Base-by-base conservation (phyloP, 1,140 invertebrate genomes). In the Zaprionus capensis region DNA sequence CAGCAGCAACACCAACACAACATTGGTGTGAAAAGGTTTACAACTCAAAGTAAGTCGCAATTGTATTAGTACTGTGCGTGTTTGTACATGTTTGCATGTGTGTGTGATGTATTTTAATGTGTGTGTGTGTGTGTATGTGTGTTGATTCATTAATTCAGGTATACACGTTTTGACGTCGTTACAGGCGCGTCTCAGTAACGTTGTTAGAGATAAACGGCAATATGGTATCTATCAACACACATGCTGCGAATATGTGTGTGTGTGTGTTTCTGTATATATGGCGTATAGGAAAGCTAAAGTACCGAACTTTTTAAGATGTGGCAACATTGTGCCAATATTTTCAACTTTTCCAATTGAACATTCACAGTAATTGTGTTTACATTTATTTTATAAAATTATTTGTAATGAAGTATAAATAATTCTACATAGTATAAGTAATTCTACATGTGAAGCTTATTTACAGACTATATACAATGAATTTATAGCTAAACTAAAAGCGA, bases 1-100 rank as follows among this genome's bases (percentile, higher is more conserved):
- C 57, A 62, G 44, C 67, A 80, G 65, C 61, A 65, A 59, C 67
- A 71, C 55, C 76, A 81, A 58, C 80, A 58, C 77, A 76, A 66
- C 66, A 80, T 78, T 63, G 44, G 78, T 84, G 84, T 78, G 79
- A 84, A 86, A 90, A 88, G 88, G 88, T 91, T 91, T 91, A 91
- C 88, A 91, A 91, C 82, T 84, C 76, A 85, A 85, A 85, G 85
- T 90, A 90, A 88, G 85, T 90, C 78, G 85, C 84, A 87, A 81
- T 81, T 83, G 81, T 81, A 66, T 85, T 84, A 44, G 81, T 81
- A 64, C 36, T 57, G 17, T 73, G 66, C 5, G 5, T 38, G 36
- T 38, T 34, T 34, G 31, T 11, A 9, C 31, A 34, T 67, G 55
- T 58, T 38, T 70, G 11, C n/a, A 4, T 38, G 15, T 67, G 53